Evolutionary conservation across 1,140 invertebrate genomes (phyloP), one percentile per base, ranked within the genome.

Genomic region (Trissolcus basalis): DNA sequence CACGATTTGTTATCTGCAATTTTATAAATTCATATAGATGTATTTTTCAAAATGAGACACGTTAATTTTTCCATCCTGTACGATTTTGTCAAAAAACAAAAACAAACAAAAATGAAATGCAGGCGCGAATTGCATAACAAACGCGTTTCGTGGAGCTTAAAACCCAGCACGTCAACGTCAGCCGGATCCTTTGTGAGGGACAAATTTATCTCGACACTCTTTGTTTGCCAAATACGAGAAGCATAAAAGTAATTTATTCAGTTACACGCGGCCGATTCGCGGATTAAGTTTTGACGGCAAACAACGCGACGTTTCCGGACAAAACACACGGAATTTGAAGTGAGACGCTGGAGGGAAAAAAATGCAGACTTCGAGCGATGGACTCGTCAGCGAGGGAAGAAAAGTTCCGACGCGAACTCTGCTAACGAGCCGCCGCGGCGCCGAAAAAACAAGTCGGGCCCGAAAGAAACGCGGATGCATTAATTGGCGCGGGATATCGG

Each of bases 231-330:
- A 35, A 36, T 44, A 54, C 19, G 67, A 55, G 60, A 61, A 47
- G 56, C 15, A 47, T 41, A 51, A 45, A 59, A 54, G 43, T 61
- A 68, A 70, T 70, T 54, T 70, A 63, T 71, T 61, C 67, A 56
- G 27, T 63, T 50, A 56, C 53, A 56, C 58, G 56, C 15, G 53
- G 14, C 13, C 44, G 43, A 70, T 61, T 14, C 44, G 27, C 43
- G 56, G 53, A 72, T 72, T 72, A 64, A 63, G 48, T 64, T 55
- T 49, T 45, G 58, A 70, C 51, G 50, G 35, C 53, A 33, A 59
- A 64, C 47, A 47, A 39, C 41, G 47, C 48, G 54, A 59, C 39
- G 47, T 63, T 71, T 71, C 45, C 44, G 47, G 45, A 11, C 56
- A 72, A 72, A 72, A 72, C 69, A 58, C 47, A 13, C 41, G 60